A percentile compares a stretch with the other conserved stretches of the same genome.
phyloP scores from a whole-genome alignment of 2,797 vertebrate species.

The Gymnodraco acuticeps region DNA sequence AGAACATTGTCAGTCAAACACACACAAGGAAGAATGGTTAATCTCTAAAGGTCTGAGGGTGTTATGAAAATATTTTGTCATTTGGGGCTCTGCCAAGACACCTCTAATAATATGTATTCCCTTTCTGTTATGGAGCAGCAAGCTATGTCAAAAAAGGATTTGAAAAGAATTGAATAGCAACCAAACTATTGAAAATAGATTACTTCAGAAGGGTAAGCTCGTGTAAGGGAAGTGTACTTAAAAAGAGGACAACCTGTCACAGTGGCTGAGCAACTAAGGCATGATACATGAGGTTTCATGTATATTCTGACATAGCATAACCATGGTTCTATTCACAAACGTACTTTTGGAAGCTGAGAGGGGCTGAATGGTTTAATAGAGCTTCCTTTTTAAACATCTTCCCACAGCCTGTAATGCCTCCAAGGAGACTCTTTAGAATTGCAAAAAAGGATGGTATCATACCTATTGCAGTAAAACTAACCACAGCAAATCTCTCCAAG shows the following conservation, averaged over 20 bases:
- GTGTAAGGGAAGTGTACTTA: conserved; percentile 40
- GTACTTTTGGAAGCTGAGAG: conserved; percentile 46
- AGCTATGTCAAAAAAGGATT: conserved; percentile 65
- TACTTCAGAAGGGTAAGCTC: conserved; percentile 45
- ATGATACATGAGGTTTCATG: conserved; percentile 50
- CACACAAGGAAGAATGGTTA: conserved; percentile 64
- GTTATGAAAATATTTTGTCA: conserved; percentile 72
- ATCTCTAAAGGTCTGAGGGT: conserved; percentile 65
- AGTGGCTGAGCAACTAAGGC: conserved; percentile 54
- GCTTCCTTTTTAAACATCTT: conserved; percentile 19
- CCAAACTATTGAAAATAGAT: conserved; percentile 56
- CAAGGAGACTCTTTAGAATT: conserved; percentile 32
- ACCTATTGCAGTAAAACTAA: conserved; percentile 32
- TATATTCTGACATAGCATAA: conserved; percentile 49
- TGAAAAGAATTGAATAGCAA: conserved; percentile 59
- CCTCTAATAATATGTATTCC: conserved; percentile 68
- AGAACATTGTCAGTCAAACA: conserved; percentile 72
- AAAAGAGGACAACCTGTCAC: conserved; percentile 62
- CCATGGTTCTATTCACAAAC: conserved; percentile 55
- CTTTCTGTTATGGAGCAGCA: conserved; percentile 60
- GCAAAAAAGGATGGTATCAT: conserved; percentile 37
- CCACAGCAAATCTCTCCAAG: conserved; percentile 40
- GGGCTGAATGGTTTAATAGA: conserved; percentile 44
- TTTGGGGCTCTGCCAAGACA: conserved; percentile 73
- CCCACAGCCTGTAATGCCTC: conserved; percentile 34